Conservation (phyloP, 2,797 vertebrate species). For the Pseudopleuronectes americanus region DNA sequence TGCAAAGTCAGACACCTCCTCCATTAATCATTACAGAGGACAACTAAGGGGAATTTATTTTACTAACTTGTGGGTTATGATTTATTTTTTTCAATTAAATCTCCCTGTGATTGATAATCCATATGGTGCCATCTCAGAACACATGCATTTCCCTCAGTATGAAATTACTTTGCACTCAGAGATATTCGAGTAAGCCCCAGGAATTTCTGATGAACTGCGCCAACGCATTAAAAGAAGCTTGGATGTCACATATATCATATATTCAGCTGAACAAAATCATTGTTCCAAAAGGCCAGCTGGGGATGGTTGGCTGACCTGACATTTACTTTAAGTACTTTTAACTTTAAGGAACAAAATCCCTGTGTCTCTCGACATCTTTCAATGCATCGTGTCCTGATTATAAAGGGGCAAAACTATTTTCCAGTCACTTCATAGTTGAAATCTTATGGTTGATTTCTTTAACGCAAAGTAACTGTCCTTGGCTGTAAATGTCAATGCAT, state of each 20-base stretch:
- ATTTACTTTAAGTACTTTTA: conserved; percentile 19
- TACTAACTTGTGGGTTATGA: conserved; percentile 59
- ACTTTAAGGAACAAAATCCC: conserved; percentile 43
- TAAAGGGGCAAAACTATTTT: background rate
- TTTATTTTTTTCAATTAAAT: conserved; percentile 73
- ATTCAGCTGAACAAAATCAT: conserved; percentile 40
- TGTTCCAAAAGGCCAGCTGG: conserved; percentile 53
- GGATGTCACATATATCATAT: conserved; percentile 18
- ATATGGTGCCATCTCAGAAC: conserved; percentile 31
- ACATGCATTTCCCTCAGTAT: conserved; percentile 4
- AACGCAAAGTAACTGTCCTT: background rate
- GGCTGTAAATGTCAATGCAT: too few relatives aligned
- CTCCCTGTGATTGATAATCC: conserved; percentile 54
- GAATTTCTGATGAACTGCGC: conserved; percentile 12
- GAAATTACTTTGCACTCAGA: conserved; percentile 25
- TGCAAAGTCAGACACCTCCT: conserved; percentile 50
- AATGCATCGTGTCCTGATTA: conserved; percentile 12
- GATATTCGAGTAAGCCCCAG: conserved; percentile 4
- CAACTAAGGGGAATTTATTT: conserved; percentile 60
- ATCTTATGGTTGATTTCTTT: background rate
- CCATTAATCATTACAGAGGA: conserved; percentile 59
- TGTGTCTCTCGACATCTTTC: conserved; percentile 36
- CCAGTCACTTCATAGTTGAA: background rate
- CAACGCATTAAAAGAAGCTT: conserved; percentile 15
- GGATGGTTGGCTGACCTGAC: conserved; percentile 51